Base-by-base conservation (phyloP, 2,888 invertebrate species). In the Orthonevra nobilis region DNA sequence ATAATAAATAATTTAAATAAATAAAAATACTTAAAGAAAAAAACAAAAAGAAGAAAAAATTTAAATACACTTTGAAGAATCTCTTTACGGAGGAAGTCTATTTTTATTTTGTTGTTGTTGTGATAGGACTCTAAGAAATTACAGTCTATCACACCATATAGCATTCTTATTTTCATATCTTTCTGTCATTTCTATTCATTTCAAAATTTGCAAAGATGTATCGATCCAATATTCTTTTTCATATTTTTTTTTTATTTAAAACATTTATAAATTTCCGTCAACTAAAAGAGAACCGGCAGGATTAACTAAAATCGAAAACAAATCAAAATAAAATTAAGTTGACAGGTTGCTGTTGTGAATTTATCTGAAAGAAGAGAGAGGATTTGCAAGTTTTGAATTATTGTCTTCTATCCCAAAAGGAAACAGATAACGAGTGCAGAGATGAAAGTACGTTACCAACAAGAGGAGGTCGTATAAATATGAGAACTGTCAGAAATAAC, bases 21-120 rank as follows among this genome's bases (percentile, higher is more conserved):
- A 83, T 82, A 82, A 83, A 56, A 61, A 85, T 84, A 85, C 84
- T 84, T 15, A 52, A 84, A 81, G 84, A 81, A 82, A 82, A 84
- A 81, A 82, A 84, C 83, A 82, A 84, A 81, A 84, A 81, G 82
- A 82, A 84, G 81, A 82, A 84, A 83, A 82, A 83, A 56, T 26
- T 48, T 85, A 85, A 85, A 85, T 86, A 85, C 85, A 85, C 81
- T 83, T 72, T 54, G 28, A 73, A 66, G 48, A 73, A 64, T 77
- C 64, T 70, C 72, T 64, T 56, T 77, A 30, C 40, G 60, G 61
- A 79, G 73, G 79, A 79, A 79, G 72, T 72, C 79, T 79, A 79
- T 79, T 60, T 52, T 34, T 60, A 12, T 46, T 26, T 63, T n/a
- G n/a, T n/a, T n/a, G n/a, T n/a, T n/a, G n/a, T n/a, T 77, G 36